Base-by-base conservation (phyloP, 1,140 invertebrate species). In the Harpegnathos saltator region DNA sequence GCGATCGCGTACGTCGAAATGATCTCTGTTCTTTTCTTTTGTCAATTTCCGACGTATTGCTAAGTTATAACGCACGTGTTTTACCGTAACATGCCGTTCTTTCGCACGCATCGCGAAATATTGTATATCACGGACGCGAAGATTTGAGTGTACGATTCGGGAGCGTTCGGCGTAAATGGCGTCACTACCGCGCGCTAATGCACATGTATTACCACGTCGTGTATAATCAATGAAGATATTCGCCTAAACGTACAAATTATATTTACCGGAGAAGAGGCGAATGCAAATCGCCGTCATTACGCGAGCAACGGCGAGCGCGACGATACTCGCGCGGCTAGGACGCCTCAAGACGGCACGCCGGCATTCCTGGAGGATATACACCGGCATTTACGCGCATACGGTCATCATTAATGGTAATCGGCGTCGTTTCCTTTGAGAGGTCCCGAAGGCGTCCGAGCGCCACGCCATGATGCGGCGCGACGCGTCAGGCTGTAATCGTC, bases 351-450 rank as follows among this genome's bases (percentile, higher is more conserved):
- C 50, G 15, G 38, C 75, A 19, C 63, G 50, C 26, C 48, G 56
- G 63, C 56, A 63, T 86, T 73, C 24, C 63, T 24, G 33, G n/a
- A 56, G n/a, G 54, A 50, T 81, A 63, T 62, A 29, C 33, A 19
- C 33, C 33, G 66, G 38, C 69, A 73, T 87, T 87, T 83, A 92
- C 89, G 89, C 84, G 90, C 84, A 85, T 89, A 92, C 54, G 58
- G 72, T 77, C 85, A 86, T 91, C 91, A 92, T 92, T 93, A 93
- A 86, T 85, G 87, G 86, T 91, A 91, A 90, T 89, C 89, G 89
- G 82, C 88, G 87, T 87, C 89, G 90, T 90, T 80, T 90, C 90
- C 90, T 91, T 91, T 91, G 87, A 87, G 85, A 80, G 59, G 22
- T 80, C 56, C 68, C 73, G 48, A 87, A 83, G 85, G 72, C 85